Conservation (phyloP, 2,888 invertebrate genomes). For the Cabera pusaria region DNA sequence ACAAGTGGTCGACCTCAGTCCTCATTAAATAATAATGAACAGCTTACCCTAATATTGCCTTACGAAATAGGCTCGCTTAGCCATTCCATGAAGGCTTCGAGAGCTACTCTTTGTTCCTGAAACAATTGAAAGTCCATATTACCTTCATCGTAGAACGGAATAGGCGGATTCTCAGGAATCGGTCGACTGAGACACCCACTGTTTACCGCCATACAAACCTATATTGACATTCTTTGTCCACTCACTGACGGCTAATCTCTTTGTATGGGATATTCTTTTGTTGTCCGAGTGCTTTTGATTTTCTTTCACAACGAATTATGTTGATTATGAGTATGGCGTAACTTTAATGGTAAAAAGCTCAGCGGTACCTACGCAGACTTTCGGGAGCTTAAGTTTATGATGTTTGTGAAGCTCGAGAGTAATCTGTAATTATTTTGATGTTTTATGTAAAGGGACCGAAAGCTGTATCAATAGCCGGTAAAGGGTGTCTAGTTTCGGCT, state of each 20-base stretch:
- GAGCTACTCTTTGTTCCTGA: conserved; percentile 54
- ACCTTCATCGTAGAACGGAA: conserved; percentile 48
- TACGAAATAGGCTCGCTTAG: conserved; percentile 17
- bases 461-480: conserved; percentile 7
- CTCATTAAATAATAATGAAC: conserved; percentile 16
- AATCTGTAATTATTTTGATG: conserved; percentile 4
- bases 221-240: conserved; percentile 77
- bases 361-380: conserved; percentile 8
- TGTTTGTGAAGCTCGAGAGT: conserved; percentile 2
- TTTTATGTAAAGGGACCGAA: conserved; percentile 10
- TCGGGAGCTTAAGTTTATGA: conserved; percentile 3
- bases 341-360: conserved; percentile 5
- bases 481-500: conserved; percentile 39
- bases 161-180: conserved; percentile 63
- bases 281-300: conserved; percentile 42
- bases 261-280: conserved; percentile 64
- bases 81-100: conserved; percentile 29
- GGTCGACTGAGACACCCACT: conserved; percentile 53
- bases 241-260: conserved; percentile 71
- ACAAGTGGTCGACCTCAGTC: conserved; percentile 1
- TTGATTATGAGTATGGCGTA: conserved; percentile 21
- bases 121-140: conserved; percentile 53
- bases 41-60: conserved; percentile 6
- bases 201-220: conserved; percentile 71
- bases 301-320: conserved; percentile 24